A percentile compares a stretch with the other conserved stretches of the same genome.
Conservation (phyloP, 2,797 vertebrate species). For the Girardinus metallicus region DNA sequence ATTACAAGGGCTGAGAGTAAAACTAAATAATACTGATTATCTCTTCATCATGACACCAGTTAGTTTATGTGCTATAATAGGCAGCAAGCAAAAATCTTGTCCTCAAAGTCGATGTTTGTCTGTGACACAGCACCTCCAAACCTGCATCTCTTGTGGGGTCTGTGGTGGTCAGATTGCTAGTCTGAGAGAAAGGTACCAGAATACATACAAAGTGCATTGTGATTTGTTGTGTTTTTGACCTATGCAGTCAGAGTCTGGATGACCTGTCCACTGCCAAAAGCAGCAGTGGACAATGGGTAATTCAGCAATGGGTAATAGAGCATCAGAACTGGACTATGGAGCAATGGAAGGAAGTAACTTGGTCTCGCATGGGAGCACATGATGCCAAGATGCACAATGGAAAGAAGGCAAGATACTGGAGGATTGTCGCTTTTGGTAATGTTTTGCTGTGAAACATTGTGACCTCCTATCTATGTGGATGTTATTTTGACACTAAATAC, state of each 20-base stretch:
- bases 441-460: not conserved
- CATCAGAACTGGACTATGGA: not conserved
- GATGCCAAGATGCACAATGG: not conserved
- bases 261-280: not conserved
- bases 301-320: not conserved
- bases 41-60: not conserved
- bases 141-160: not conserved
- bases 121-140: not conserved
- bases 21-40: constrained; percentile 2
- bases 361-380: not conserved
- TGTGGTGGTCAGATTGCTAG: not conserved
- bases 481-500: not conserved
- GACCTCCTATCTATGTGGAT: not conserved
- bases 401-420: not conserved
- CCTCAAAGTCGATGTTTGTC: not conserved
- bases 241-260: not conserved
- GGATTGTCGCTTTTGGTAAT: not conserved
- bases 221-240: not conserved
- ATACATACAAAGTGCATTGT: not conserved
- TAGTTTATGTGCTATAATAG: not conserved
- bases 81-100: not conserved
- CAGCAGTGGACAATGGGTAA: not conserved
- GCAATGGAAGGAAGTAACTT: not conserved
- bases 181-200: not conserved
- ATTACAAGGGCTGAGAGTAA: not conserved